phyloP scores from a whole-genome alignment of 2,797 vertebrate genomes.

The Hemitrygon akajei region DNA sequence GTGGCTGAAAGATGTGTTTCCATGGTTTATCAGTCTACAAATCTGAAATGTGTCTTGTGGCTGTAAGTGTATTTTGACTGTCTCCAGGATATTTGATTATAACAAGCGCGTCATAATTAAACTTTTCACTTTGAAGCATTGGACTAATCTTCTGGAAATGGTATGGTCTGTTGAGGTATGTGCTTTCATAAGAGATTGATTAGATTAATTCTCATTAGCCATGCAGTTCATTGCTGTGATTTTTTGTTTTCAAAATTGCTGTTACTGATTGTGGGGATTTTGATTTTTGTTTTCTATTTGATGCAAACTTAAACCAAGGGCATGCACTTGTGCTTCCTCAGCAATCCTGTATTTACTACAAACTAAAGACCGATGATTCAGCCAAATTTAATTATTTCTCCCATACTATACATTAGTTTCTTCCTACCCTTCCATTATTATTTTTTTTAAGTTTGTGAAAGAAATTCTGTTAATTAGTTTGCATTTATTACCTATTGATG shows the following conservation, averaged over 20 bases:
- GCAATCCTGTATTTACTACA: background rate
- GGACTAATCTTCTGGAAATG: background rate
- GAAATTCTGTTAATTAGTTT: too few relatives aligned
- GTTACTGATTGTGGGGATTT: background rate
- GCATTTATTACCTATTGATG: too few relatives aligned
- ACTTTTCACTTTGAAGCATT: background rate
- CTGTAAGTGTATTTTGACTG: too few relatives aligned
- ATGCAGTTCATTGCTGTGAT: background rate
- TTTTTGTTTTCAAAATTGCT: background rate
- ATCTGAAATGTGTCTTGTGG: too few relatives aligned
- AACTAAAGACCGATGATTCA: too few relatives aligned
- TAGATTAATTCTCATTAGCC: background rate
- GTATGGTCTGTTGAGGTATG: background rate
- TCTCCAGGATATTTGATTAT: too few relatives aligned
- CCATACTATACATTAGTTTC: too few relatives aligned
- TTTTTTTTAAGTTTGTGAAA: too few relatives aligned
- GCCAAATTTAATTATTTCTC: too few relatives aligned
- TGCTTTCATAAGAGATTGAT: background rate
- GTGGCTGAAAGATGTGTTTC: too few relatives aligned
- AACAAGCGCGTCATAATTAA: background rate
- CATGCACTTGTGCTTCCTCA: background rate
- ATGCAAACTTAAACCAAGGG: background rate
- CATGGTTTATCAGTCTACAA: too few relatives aligned
- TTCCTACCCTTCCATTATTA: too few relatives aligned
- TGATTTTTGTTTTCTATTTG: background rate